A percentile compares a stretch with the other conserved stretches of the same genome.
Conservation (phyloP, 2,113 vertebrate genomes). For the Anser cygnoides region DNA sequence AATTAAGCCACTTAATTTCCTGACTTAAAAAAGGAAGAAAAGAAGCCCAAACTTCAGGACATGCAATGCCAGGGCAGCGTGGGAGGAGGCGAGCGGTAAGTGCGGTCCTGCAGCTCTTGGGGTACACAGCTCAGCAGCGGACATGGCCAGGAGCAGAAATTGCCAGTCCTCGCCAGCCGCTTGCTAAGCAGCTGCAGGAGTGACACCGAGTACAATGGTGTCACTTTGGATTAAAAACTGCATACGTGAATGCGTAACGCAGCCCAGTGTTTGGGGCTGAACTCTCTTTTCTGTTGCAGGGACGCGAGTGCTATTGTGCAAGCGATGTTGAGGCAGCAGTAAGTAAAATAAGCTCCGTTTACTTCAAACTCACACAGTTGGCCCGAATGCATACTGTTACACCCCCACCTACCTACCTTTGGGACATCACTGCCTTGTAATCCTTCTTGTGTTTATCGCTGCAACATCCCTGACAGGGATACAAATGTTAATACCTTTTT, state of each 20-base stretch:
- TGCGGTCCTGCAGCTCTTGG: neutral
- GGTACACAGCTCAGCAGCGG: neutral
- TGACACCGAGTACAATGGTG: neutral
- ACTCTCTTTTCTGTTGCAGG: neutral
- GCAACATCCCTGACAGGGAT: neutral
- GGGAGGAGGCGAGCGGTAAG: neutral
- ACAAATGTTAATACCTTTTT: neutral
- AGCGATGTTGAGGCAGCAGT: neutral
- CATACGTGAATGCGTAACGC: neutral
- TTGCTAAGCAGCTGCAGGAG: neutral
- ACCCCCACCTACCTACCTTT: neutral
- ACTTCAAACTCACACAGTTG: neutral
- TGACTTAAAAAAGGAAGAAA: neutral
- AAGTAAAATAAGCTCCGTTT: neutral
- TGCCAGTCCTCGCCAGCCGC: neutral
- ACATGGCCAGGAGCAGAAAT: neutral
- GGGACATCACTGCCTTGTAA: neutral
- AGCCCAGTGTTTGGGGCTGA: neutral
- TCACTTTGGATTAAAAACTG: neutral
- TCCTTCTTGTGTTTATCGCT: neutral
- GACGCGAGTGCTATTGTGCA: neutral
- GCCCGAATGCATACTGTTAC: rapidly evolving
- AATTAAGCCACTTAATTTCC: neutral
- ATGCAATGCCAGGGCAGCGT: neutral
- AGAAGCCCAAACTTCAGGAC: neutral